A percentile compares a stretch with the other conserved stretches of the same genome.
Conservation (phyloP, 2,113 vertebrate species). For the Galbula dea region DNA sequence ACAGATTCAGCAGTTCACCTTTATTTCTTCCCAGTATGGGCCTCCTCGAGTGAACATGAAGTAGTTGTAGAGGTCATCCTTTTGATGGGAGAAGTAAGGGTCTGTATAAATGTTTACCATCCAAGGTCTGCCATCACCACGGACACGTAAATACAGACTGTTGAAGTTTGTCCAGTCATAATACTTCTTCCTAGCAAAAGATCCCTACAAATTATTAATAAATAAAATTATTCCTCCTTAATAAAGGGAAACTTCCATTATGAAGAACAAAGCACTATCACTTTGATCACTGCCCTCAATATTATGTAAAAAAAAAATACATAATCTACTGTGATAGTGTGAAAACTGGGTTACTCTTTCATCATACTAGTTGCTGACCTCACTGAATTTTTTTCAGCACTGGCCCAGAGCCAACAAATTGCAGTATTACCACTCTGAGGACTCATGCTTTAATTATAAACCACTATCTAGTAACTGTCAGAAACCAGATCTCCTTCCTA, state of each 20-base stretch:
- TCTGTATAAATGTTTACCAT: conserved; percentile 87
- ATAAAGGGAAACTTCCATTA: not conserved
- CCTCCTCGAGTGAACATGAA: conserved; percentile 94
- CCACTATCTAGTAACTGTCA: not conserved
- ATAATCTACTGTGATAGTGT: not conserved
- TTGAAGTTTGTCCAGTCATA: conserved; percentile 90
- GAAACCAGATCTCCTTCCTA: not conserved
- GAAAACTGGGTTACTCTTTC: not conserved
- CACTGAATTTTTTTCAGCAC: not conserved
- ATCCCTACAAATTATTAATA: conserved; percentile 68
- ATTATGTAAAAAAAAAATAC: not conserved
- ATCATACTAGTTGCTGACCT: not conserved
- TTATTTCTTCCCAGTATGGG: conserved; percentile 96
- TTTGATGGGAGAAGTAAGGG: conserved; percentile 80
- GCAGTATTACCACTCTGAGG: not conserved
- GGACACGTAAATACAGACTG: conserved; percentile 84
- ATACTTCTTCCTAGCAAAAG: conserved; percentile 82
- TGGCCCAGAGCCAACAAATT: not conserved
- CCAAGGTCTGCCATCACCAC: conserved; percentile 94
- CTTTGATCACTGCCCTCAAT: not conserved
- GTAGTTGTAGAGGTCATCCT: conserved; percentile 89
- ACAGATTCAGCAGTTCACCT: conserved; percentile 67
- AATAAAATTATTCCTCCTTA: not conserved
- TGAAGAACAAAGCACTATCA: not conserved
- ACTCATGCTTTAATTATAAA: not conserved